These are phyloP conservation scores for Hystrix brachyura DNA, from an alignment of 2,113 vertebrate genomes.

Conservation along the genomic window DNA sequence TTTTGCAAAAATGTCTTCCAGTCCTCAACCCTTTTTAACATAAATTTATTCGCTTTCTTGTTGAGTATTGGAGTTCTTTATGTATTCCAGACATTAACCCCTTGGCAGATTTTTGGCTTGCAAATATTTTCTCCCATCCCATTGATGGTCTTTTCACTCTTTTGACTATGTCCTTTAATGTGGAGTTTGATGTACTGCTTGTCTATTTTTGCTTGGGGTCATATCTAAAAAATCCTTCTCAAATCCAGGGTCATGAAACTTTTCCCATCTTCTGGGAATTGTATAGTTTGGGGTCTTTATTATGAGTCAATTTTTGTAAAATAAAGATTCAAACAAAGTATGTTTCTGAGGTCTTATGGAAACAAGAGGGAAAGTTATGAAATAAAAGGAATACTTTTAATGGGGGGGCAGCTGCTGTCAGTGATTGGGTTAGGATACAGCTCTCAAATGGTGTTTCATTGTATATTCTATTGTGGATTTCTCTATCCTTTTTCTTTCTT, in stretches of 20 bases:
- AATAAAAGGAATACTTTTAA: constrained; percentile 27
- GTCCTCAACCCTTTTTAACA: background rate
- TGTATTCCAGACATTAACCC: constrained; percentile 26
- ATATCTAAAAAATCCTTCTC: background rate
- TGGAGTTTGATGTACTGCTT: background rate
- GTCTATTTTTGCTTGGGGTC: background rate
- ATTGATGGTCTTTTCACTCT: background rate
- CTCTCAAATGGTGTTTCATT: constrained; percentile 16
- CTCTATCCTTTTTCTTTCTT: constrained; percentile 14
- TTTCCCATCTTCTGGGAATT: background rate
- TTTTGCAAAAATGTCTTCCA: constrained; percentile 35
- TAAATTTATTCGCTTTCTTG: background rate
- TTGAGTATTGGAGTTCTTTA: background rate
- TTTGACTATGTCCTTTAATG: background rate
- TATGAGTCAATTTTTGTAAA: constrained; percentile 15
- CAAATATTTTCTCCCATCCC: background rate
- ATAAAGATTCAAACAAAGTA: constrained; percentile 36
- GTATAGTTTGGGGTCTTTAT: background rate
- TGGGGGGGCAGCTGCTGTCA: background rate
- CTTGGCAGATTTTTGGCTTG: background rate
- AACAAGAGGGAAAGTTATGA: background rate
- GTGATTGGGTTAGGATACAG: background rate
- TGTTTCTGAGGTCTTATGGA: constrained; percentile 14
- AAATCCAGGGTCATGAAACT: background rate
- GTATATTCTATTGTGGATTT: constrained; percentile 5